These are phyloP conservation scores for Paradisaea rubra DNA, from an alignment of 2,113 vertebrate genomes.

Conservation along the genomic window DNA sequence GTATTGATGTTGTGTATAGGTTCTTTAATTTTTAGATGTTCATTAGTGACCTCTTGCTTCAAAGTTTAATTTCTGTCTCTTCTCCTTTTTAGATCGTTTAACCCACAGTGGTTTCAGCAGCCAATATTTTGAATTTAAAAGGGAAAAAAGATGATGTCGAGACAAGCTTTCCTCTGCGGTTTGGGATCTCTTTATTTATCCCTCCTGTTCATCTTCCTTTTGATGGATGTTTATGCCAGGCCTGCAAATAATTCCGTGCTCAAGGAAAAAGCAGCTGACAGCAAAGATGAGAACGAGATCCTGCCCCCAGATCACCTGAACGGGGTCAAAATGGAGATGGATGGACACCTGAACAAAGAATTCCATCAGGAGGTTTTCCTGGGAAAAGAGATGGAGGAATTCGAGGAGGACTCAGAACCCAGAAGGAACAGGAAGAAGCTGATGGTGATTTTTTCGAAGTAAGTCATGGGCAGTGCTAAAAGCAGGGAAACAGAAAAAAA, in stretches of 20 bases:
- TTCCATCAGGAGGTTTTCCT: slow-evolving; percentile 98
- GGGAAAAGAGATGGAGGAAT: slow-evolving; percentile 88
- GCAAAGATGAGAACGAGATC: slow-evolving; percentile 86
- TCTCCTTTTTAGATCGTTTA: neutral
- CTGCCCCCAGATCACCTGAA: slow-evolving; percentile 91
- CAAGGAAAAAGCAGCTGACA: slow-evolving; percentile 71
- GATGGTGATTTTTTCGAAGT: slow-evolving; percentile 78
- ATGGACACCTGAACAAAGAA: slow-evolving; percentile 91
- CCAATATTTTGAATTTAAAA: neutral
- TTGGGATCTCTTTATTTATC: slow-evolving; percentile 68
- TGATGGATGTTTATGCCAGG: slow-evolving; percentile 72
- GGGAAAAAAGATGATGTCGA: slow-evolving; percentile 63
- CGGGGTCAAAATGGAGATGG: slow-evolving; percentile 90
- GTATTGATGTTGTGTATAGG: rapidly evolving
- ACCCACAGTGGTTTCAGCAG: neutral
- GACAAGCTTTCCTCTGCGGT: slow-evolving; percentile 54
- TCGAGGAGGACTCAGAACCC: slow-evolving; percentile 89
- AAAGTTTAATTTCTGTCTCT: neutral
- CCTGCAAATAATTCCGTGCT: slow-evolving; percentile 85
- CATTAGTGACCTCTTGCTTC: rapidly evolving
- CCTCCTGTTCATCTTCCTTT: slow-evolving; percentile 66
- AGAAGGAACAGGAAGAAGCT: slow-evolving; percentile 87
- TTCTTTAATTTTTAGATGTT: rapidly evolving
- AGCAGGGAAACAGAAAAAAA: too few relatives aligned
- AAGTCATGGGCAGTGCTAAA: neutral